Evolutionary conservation across 2,888 invertebrate genomes (phyloP).

Genomic region (Drosophila quinaria): DNA sequence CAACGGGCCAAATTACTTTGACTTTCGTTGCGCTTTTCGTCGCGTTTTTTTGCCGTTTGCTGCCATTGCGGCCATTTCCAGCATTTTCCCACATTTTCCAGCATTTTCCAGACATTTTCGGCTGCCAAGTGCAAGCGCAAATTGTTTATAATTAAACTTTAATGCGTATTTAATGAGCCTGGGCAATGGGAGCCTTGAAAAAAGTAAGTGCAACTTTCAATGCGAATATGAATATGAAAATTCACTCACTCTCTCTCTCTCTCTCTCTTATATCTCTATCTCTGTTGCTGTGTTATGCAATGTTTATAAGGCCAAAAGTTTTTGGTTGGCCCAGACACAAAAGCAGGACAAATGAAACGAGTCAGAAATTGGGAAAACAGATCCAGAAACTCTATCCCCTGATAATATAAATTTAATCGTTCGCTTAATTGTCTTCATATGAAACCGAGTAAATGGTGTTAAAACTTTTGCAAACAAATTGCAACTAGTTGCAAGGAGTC

Average conservation of each 20-base stretch:
- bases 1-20: constrained; percentile 68
- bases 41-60: constrained; percentile 33
- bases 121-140: constrained; percentile 74
- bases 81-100: constrained; percentile 48
- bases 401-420: constrained; percentile 81
- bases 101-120: constrained; percentile 44
- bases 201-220: constrained; percentile 58
- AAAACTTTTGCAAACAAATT: constrained; percentile 79
- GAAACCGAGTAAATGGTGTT: constrained; percentile 79
- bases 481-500: constrained; percentile 73
- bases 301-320: constrained; percentile 63
- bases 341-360: constrained; percentile 20
- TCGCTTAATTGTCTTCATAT: constrained; percentile 79
- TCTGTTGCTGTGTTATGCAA: constrained; percentile 34
- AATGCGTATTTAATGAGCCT: constrained; percentile 71
- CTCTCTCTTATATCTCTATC: neutral
- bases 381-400: constrained; percentile 64
- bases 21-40: constrained; percentile 74
- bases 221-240: constrained; percentile 57
- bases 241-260: neutral
- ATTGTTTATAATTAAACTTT: constrained; percentile 81
- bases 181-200: constrained; percentile 51
- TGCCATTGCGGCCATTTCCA: constrained; percentile 63
- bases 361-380: constrained; percentile 7
- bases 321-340: constrained; percentile 7